A percentile compares a stretch with the other conserved stretches of the same genome.
Conservation (phyloP, 2,113 vertebrate species). For the Agelaius tricolor region DNA sequence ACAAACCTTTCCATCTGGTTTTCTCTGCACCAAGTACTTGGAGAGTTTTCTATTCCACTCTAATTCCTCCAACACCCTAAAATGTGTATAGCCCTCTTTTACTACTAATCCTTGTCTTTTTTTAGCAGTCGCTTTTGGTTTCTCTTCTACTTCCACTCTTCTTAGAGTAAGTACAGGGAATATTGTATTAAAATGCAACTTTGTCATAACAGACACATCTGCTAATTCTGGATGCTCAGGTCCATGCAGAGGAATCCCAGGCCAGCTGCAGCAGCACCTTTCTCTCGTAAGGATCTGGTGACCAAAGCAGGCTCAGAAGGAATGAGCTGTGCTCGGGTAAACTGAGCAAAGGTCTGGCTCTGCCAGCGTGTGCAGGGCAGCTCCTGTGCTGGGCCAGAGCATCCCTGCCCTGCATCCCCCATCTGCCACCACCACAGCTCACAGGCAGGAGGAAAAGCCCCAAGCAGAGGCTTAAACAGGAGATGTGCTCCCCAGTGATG, state of each 20-base stretch:
- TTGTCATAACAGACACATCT: accelerated
- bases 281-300: neutral
- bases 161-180: neutral
- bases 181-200: neutral
- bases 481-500: neutral
- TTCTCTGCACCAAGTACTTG: neutral
- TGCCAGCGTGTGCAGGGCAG: accelerated
- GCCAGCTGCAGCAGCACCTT: neutral
- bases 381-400: neutral
- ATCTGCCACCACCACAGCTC: neutral
- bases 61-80: neutral
- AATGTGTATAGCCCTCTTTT: neutral
- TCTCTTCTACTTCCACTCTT: neutral
- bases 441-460: neutral
- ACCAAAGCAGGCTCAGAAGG: neutral
- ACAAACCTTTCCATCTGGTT: neutral
- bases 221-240: neutral
- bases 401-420: neutral
- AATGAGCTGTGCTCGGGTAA: neutral
- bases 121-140: neutral
- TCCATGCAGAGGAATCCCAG: neutral
- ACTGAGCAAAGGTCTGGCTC: neutral
- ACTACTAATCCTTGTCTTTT: neutral
- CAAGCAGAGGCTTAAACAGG: neutral
- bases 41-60: neutral